These are phyloP conservation scores for Dinoponera quadriceps DNA, from an alignment of 1,140 invertebrate genomes.

Conservation along the genomic window DNA sequence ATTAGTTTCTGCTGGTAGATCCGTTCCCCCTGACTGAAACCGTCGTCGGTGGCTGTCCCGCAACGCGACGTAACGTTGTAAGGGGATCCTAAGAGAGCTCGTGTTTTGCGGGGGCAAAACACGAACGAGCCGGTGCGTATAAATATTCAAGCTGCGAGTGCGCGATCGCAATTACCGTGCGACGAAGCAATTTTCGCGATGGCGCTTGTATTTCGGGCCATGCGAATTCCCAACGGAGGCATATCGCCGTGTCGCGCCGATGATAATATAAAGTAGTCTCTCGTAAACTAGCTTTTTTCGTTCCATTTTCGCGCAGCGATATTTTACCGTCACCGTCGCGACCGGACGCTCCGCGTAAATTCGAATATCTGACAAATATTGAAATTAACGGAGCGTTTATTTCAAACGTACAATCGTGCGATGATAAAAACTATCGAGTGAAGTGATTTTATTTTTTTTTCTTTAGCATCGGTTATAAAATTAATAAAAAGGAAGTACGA, in stretches of 20 bases:
- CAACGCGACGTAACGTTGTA: constrained; percentile 44
- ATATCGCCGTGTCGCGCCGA: constrained; percentile 42
- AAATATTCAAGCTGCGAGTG: constrained; percentile 37
- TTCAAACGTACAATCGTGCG: not conserved
- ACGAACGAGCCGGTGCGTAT: constrained; percentile 17
- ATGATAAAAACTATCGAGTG: not conserved
- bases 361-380: constrained; percentile 4
- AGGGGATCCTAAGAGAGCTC: constrained; percentile 52
- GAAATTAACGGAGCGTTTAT: constrained; percentile 19
- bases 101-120: constrained; percentile 42
- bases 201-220: constrained; percentile 9
- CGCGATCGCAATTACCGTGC: constrained; percentile 41
- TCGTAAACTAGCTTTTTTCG: constrained; percentile 51
- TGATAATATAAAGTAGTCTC: constrained; percentile 62
- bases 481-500: too few relatives aligned
- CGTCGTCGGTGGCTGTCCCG: constrained; percentile 27
- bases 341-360: not conserved
- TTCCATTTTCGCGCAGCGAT: not conserved
- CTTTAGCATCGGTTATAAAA: too few relatives aligned
- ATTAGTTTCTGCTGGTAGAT: constrained; percentile 47
- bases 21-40: constrained; percentile 41
- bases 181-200: constrained; percentile 60
- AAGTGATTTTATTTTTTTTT: too few relatives aligned
- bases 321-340: not conserved
- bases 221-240: constrained; percentile 1